These are phyloP conservation scores for Gadus chalcogrammus DNA, from an alignment of 2,113 vertebrate genomes.

Conservation along the genomic window DNA sequence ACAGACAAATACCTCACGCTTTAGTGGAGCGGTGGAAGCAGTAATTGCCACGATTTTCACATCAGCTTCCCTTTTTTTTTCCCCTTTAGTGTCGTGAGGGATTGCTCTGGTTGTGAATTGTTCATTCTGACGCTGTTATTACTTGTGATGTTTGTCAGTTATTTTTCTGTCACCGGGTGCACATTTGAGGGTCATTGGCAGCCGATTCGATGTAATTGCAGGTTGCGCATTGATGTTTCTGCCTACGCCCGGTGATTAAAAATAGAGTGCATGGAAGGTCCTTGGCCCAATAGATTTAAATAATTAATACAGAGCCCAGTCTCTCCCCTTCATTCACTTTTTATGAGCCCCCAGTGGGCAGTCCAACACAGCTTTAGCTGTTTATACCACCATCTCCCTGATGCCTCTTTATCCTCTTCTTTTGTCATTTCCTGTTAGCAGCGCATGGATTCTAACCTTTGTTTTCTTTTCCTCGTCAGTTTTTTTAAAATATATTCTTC, in stretches of 20 bases:
- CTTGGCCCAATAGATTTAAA: constrained; percentile 55
- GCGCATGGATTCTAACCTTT: constrained; percentile 32
- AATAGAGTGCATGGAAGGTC: constrained; percentile 45
- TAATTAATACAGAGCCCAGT: constrained; percentile 64
- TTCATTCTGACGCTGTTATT: neutral
- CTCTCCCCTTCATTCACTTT: constrained; percentile 62
- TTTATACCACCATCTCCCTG: constrained; percentile 54
- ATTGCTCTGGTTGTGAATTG: neutral
- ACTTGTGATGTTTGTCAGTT: neutral
- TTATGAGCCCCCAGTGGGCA: constrained; percentile 61
- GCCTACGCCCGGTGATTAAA: constrained; percentile 21
- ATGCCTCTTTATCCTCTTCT: constrained; percentile 33
- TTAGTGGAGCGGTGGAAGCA: constrained; percentile 14
- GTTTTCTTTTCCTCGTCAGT: constrained; percentile 24
- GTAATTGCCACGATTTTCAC: constrained; percentile 6
- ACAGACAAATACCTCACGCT: constrained; percentile 14
- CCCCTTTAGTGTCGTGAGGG: neutral
- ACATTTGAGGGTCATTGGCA: neutral
- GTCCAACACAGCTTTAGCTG: constrained; percentile 34
- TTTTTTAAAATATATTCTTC: constrained; percentile 38
- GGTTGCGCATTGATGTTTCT: constrained; percentile 15
- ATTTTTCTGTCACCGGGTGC: neutral
- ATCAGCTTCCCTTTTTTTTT: neutral
- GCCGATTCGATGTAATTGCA: neutral
- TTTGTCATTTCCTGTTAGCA: constrained; percentile 54